phyloP scores from a whole-genome alignment of 2,797 vertebrate genomes.

The Sebastes matsubarae region DNA sequence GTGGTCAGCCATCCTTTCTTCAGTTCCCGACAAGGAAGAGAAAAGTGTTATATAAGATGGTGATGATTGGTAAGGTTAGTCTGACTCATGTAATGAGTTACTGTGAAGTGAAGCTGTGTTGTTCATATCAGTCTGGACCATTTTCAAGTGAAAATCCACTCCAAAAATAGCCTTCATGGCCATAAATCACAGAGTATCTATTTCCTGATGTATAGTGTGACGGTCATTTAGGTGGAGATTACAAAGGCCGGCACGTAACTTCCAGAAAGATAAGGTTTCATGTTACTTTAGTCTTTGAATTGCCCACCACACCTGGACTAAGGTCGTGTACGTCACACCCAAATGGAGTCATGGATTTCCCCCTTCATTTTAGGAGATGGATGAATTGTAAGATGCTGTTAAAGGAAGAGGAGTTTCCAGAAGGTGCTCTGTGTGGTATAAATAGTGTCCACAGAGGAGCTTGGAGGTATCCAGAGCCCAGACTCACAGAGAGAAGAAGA shows the following conservation, averaged over 20 bases:
- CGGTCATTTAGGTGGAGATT: fast-evolving
- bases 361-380: fast-evolving
- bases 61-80: not conserved
- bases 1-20: not conserved
- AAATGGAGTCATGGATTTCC: not conserved
- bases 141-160: not conserved
- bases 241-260: fast-evolving
- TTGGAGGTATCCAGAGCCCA: not conserved
- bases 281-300: not conserved
- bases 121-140: not conserved
- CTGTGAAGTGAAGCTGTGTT: not conserved
- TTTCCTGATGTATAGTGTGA: not conserved
- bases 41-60: not conserved
- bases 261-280: not conserved
- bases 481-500: not conserved
- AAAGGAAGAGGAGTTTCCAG: not conserved
- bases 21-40: not conserved
- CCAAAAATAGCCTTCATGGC: not conserved
- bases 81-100: not conserved
- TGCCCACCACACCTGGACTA: not conserved
- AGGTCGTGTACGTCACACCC: not conserved
- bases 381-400: fast-evolving
- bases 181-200: not conserved
- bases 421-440: slow-evolving; percentile 17
- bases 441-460: not conserved